Evolutionary conservation across 2,888 invertebrate species (phyloP).

Genomic region (Cephalotes varians): DNA sequence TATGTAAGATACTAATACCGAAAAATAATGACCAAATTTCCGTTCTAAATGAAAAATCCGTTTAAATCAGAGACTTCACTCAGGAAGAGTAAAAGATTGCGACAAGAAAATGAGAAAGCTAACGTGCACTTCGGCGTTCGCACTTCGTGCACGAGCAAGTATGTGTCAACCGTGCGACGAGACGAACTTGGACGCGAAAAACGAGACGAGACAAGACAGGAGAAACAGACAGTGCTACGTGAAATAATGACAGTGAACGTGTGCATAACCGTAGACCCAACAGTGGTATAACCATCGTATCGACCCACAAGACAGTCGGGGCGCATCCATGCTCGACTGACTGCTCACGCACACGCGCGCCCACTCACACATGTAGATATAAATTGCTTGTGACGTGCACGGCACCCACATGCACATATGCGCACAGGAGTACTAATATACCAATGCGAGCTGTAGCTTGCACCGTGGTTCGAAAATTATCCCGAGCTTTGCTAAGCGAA

Average conservation of each 20-base stretch:
- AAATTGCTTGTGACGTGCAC: conserved; percentile 29
- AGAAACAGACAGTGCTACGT: conserved; percentile 42
- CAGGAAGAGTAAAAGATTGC: neutral
- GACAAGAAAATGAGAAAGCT: neutral
- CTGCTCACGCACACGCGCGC: conserved; percentile 34
- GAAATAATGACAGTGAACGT: conserved; percentile 26
- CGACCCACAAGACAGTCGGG: conserved; percentile 73
- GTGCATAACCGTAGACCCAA: conserved; percentile 52
- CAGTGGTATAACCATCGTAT: conserved; percentile 73
- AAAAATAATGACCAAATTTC: neutral
- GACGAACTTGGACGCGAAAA: neutral
- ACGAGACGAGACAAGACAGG: conserved; percentile 38
- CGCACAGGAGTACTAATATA: conserved; percentile 33
- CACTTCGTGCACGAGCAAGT: neutral
- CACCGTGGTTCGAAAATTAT: conserved; percentile 40
- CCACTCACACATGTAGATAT: neutral
- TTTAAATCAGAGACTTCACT: neutral
- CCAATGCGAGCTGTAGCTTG: conserved; percentile 29
- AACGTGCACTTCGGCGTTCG: neutral
- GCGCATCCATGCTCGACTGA: conserved; percentile 46
- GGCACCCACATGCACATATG: conserved; percentile 4
- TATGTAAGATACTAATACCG: neutral
- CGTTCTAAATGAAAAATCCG: neutral
- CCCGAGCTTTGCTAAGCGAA: conserved; percentile 19
- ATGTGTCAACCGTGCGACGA: neutral